Evolutionary conservation across 1,140 invertebrate genomes (phyloP), one percentile per base, ranked within the genome.

Genomic region (Melanaphis sacchari): DNA sequence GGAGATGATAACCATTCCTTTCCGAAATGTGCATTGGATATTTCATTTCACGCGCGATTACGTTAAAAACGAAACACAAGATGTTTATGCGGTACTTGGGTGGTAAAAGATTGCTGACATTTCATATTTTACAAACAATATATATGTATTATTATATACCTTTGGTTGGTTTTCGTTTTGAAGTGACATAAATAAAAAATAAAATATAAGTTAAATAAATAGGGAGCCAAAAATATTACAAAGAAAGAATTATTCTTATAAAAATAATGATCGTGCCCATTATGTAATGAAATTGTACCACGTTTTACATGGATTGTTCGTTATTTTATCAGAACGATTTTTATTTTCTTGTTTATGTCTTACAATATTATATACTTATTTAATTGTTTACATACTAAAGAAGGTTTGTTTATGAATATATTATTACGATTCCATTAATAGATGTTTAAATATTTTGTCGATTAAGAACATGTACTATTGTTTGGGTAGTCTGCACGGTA

Each of bases 41-140:
- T 59, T 90, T 59, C 88, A 90, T 59, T 59, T 90, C 49, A 59
- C 46, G 87, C 36, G 87, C 31, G 59, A 15, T 38, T 52, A 7
- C 54, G 38, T 90, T 90, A 59, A 52, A 90, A 59, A 59, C 52
- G 26, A 59, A 90, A 90, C 26, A 59, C 52, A 40, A 52, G 22
- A 52, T 52, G 43, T 89, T 52, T 89, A 89, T 89, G 46, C 36
- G 46, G 46, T 46, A 52, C 87, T 89, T 89, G 87, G 46, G n/a
- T 52, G 87, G n/a, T 52, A 52, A 52, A 89, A n/a, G 18, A 36
- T 89, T 59, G 46, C 46, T 24, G 40, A 54, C 46, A 38, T 36
- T 54, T 36, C 41, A 40, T 26, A 52, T 26, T 59, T 8, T 89
- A 54, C 49, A 5, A 52, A 89, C n/a, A 88, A 49, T 31, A 6